These are phyloP conservation scores for Prionace glauca DNA, from an alignment of 2,797 vertebrate genomes.

Conservation along the genomic window DNA sequence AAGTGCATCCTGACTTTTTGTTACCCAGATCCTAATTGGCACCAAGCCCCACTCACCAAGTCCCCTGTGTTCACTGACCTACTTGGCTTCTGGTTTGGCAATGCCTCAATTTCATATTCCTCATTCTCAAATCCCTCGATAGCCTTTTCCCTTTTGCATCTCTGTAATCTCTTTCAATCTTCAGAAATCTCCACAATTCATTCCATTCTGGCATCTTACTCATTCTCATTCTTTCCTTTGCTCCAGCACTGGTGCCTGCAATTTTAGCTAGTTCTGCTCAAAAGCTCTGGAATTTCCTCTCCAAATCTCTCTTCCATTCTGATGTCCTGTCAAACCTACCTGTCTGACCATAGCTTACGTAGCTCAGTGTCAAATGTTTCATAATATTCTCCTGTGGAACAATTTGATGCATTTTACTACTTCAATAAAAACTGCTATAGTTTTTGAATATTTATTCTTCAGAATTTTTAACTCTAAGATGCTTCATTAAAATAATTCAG, in stretches of 20 bases:
- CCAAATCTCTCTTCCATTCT: not conserved
- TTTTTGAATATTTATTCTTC: not conserved
- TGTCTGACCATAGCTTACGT: not conserved
- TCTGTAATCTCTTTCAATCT: not conserved
- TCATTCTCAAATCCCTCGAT: not conserved
- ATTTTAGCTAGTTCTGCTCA: not conserved
- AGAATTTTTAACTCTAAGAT: not conserved
- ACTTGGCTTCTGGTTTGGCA: not conserved
- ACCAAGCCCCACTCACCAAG: not conserved
- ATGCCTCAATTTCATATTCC: not conserved
- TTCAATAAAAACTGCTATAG: not conserved
- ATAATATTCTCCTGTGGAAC: not conserved
- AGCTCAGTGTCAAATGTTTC: not conserved
- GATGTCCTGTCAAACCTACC: not conserved
- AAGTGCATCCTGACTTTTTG: not conserved
- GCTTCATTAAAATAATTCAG: not conserved
- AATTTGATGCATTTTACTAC: not conserved
- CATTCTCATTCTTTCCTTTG: not conserved
- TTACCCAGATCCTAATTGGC: not conserved
- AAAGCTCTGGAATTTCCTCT: not conserved
- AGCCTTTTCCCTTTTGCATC: not conserved
- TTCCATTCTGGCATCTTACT: not conserved
- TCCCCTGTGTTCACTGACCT: not conserved
- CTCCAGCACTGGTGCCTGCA: not conserved
- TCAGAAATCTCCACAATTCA: not conserved